These are phyloP conservation scores for Conus ventricosus DNA, from an alignment of 1,140 invertebrate genomes.

Conservation along the genomic window DNA sequence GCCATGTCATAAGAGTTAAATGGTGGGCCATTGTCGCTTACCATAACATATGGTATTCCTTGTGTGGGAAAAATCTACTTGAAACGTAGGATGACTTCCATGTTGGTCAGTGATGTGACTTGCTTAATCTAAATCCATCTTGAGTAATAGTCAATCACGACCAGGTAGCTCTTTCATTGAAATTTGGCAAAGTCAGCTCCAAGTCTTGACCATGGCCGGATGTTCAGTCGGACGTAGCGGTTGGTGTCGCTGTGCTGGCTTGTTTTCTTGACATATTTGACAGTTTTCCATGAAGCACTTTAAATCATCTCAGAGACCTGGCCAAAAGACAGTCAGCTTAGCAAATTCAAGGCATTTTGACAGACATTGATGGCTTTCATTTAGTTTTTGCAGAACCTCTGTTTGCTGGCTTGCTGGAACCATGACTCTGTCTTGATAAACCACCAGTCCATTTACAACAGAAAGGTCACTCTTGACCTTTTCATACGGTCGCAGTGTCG, in stretches of 20 bases:
- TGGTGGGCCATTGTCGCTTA: too few species aligned
- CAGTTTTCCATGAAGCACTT: conserved; percentile 6
- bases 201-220: conserved; percentile 40
- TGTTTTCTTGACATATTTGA: conserved; percentile 37
- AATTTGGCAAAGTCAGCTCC: conserved; percentile 32
- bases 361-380: conserved; percentile 35
- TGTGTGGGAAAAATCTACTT: too few species aligned
- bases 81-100: too few species aligned
- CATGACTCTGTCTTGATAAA: conserved; percentile 22
- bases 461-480: neutral
- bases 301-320: neutral
- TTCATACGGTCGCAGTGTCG: neutral
- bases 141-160: conserved; percentile 49
- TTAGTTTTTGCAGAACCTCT: conserved; percentile 23
- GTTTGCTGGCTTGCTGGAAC: conserved; percentile 33
- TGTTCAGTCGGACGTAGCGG: conserved; percentile 37
- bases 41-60: too few species aligned
- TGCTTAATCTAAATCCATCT: conserved; percentile 41
- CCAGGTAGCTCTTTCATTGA: conserved; percentile 39
- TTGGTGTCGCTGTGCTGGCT: conserved; percentile 33
- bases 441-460: neutral
- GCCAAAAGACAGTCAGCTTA: too few species aligned
- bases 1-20: too few species aligned
- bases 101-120: neutral
- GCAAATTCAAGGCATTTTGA: too few species aligned